Percentiles rank a stretch among this genome's conserved stretches.
phyloP scores from a whole-genome alignment of 30 jellyfish, hydroid and myxozoan species.

The Nemopilema nomurai region DNA sequence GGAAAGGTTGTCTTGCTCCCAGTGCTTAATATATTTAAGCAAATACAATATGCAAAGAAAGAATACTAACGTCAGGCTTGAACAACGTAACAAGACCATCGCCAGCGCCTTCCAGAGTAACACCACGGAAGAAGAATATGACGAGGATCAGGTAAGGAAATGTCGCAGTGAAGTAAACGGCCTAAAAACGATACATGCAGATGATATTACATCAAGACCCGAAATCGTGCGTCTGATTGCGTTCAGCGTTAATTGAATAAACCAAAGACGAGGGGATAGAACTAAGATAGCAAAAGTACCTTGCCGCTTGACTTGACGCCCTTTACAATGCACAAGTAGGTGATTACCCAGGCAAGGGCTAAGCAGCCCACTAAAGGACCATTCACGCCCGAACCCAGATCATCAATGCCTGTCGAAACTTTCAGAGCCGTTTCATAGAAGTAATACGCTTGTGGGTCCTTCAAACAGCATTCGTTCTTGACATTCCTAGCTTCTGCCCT shows the following conservation, averaged over 20 bases:
- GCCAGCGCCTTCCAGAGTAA: slow-evolving; percentile 87
- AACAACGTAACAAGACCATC: slow-evolving; percentile 72
- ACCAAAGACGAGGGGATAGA: background rate
- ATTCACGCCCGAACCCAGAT: slow-evolving; percentile 75
- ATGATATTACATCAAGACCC: background rate
- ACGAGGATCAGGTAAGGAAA: slow-evolving; percentile 85
- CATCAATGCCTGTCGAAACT: slow-evolving; percentile 71
- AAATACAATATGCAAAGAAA: background rate
- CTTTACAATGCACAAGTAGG: slow-evolving; percentile 76
- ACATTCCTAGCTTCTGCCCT: slow-evolving; percentile 6
- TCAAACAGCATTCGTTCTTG: slow-evolving; percentile 75
- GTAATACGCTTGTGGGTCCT: slow-evolving; percentile 76
- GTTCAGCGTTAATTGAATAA: background rate
- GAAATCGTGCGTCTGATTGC: background rate
- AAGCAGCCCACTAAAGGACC: slow-evolving; percentile 90
- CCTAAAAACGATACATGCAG: slow-evolving; percentile 40
- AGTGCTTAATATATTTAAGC: background rate
- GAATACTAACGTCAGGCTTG: slow-evolving; percentile 78
- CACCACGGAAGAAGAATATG: slow-evolving; percentile 87
- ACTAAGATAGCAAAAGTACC: slow-evolving; percentile 28
- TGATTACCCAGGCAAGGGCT: slow-evolving; percentile 85
- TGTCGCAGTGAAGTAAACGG: slow-evolving; percentile 94
- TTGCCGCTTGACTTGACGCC: slow-evolving; percentile 96
- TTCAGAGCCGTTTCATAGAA: slow-evolving; percentile 78
- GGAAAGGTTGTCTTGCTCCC: background rate